Base-by-base conservation (phyloP, 2,113 vertebrate genomes). In the Cercocebus atys region DNA sequence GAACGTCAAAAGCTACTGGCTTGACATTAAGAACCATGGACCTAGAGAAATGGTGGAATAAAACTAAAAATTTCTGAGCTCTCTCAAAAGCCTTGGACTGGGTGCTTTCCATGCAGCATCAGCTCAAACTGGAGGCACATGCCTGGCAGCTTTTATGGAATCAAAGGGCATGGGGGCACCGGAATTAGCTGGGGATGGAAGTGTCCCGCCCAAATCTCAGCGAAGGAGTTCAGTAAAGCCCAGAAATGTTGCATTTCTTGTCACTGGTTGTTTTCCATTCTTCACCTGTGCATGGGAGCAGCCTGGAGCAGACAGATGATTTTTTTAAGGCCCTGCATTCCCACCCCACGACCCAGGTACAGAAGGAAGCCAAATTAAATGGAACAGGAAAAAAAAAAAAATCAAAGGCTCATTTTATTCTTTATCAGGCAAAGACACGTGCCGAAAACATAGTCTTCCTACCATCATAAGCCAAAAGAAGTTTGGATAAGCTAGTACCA, bases 51-150 rank as follows among this genome's bases (percentile, higher is more conserved):
- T 22, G 10, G 6, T 1, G 66, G 32, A 35, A 68, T 10, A 13
- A 27, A 35, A 43, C 45, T 22, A 35, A 66, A 10, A 50, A 3
- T 2, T n/a, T 7, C 13, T 8, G 40, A n/a, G n/a, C 8, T 45
- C 70, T 18, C 76, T 68, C 57, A 38, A 66, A 90, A 70, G 59
- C 27, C 55, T 55, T 7, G 6, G 52, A 8, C 1, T 3, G 7
- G 27, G 52, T 2, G 27, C 14, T 57, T 23, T 27, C 27, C 30
- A 1, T 0, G 6, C 11, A 5, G 8, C n/a, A 35, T 40, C 25
- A 12, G 50, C 38, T 85, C 45, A 57, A 12, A 14, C 3, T 6
- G 32, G 25, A 0, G 6, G 6, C 2, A 73, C 18, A 35, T 32
- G 23, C 64, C 4, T 0, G 16, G 43, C 12, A 25, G 40, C 4